Percentiles rank a stretch among this genome's conserved stretches.
These are phyloP conservation scores for Mormyrus lacerda DNA, from an alignment of 2,113 vertebrate genomes.

Conservation along the genomic window DNA sequence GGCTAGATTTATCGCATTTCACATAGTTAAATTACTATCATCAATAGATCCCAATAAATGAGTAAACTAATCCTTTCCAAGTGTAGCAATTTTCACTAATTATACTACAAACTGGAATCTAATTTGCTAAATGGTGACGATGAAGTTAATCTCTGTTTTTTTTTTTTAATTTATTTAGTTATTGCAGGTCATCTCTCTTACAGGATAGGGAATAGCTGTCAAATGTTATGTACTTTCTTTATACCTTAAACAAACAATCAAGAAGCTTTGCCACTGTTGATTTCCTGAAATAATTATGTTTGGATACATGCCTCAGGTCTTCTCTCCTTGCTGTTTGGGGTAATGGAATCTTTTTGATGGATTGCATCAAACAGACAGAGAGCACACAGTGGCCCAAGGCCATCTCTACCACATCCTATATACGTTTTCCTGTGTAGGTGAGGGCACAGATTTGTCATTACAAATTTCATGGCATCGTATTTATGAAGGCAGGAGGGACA, in stretches of 20 bases:
- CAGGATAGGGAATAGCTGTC: background rate
- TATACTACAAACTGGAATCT: conserved; percentile 6
- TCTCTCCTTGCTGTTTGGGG: background rate
- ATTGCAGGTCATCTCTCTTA: background rate
- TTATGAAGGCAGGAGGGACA: background rate
- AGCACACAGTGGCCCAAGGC: background rate
- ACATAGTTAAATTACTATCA: conserved; percentile 26
- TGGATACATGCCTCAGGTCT: background rate
- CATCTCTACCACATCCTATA: background rate
- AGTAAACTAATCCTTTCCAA: background rate
- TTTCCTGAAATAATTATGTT: background rate
- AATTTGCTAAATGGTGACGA: conserved; percentile 3
- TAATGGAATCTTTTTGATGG: background rate
- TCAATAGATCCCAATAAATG: conserved; percentile 17
- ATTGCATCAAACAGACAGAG: background rate
- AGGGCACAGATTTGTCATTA: background rate
- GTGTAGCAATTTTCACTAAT: conserved; percentile 15
- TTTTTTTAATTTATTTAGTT: background rate
- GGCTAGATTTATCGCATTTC: conserved; percentile 11
- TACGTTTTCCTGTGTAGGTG: background rate
- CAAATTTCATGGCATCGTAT: background rate
- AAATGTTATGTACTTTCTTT: background rate
- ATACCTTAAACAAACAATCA: background rate
- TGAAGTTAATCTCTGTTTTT: background rate
- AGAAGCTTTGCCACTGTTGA: background rate